Evolutionary conservation across 2,888 invertebrate genomes (phyloP), one percentile per base, ranked within the genome.

Genomic region (Nebria salina): DNA sequence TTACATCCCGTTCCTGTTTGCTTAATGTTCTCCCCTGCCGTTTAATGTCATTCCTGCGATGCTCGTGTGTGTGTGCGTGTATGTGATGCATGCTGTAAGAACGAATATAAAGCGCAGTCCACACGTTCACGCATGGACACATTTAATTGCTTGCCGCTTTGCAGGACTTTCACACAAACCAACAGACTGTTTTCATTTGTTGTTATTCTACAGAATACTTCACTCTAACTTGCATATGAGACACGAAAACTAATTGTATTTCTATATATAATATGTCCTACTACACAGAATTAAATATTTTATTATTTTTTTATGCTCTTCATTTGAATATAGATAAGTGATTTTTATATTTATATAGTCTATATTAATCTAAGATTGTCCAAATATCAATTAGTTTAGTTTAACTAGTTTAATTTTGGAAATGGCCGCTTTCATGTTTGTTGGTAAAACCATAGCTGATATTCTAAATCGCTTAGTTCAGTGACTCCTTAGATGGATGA

Each of bases 1-100:
- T 78, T 78, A 78, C 78, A 78, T 78, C 78, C 78, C 78, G 78
- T 78, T 78, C 78, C 78, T 78, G 78, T 78, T 78, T 78, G 78
- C 78, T 78, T 78, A 78, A 78, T 78, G 78, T 74, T 74, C 78
- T 74, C 74, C 65, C 74, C 78, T 73, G 73, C 74, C 78, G 73
- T 78, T 74, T 78, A 77, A 78, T 78, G 78, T 26, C 26, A 20
- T 68, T 26, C 26, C 20, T 68, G 54, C 13, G 54, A 54, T 54
- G 54, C 13, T 54, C 54, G n/a, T 68, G 68, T 68, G 66, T 66
- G 66, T 66, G 66, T 66, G 66, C 25, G 15, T 13, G 68, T 20
- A 11, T 68, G 68, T 68, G 13, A 15, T 77, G 72, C 77, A 65
- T 77, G 77, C 54, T 11, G 54, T 13, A 54, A 13, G 54, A 54